phyloP scores from a whole-genome alignment of 1,140 invertebrate species.

The Pissodes strobi region DNA sequence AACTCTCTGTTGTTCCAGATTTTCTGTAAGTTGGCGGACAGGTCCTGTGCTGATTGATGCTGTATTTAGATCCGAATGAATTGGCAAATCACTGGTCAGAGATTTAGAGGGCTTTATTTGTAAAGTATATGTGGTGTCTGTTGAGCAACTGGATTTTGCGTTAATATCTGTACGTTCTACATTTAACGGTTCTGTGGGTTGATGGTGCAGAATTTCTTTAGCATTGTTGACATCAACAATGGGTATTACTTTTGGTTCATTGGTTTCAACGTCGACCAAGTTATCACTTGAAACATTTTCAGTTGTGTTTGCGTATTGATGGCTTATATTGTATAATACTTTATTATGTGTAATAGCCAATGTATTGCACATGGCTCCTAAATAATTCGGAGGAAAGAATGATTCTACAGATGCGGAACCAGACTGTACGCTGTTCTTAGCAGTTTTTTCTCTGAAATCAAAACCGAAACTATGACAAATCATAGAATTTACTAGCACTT shows the following conservation, averaged over 20 bases:
- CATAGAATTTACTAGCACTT: conserved; percentile 61
- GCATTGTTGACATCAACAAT: neutral
- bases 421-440: conserved; percentile 6
- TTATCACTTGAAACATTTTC: conserved; percentile 30
- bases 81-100: conserved; percentile 33
- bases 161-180: conserved; percentile 9
- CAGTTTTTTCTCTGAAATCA: conserved; percentile 58
- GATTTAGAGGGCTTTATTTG: conserved; percentile 56
- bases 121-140: conserved; percentile 25
- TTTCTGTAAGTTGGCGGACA: neutral
- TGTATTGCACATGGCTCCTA: conserved; percentile 77
- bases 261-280: conserved; percentile 7
- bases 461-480: conserved; percentile 65
- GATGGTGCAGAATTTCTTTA: neutral
- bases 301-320: conserved; percentile 44
- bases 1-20: conserved; percentile 12
- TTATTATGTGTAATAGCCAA: conserved; percentile 69
- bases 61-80: conserved; percentile 13
- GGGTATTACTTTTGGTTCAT: neutral
- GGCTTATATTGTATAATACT: conserved; percentile 66
- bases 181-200: conserved; percentile 13
- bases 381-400: conserved; percentile 67
- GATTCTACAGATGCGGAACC: conserved; percentile 40
- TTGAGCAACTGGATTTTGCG: conserved; percentile 17
- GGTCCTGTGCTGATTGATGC: neutral